Base-by-base conservation (phyloP, 1,140 invertebrate genomes). In the Atta cephalotes region DNA sequence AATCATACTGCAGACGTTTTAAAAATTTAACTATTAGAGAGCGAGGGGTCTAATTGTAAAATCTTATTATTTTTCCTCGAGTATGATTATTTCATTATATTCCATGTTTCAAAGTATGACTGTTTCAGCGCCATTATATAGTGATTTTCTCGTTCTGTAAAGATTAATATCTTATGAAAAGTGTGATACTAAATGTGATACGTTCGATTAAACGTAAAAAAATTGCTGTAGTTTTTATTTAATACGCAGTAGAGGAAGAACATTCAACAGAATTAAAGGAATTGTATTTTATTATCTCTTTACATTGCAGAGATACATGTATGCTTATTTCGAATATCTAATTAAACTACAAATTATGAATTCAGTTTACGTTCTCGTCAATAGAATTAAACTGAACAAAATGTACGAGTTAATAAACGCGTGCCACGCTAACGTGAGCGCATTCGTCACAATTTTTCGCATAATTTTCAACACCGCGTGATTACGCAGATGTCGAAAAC, bases 401-500 rank as follows among this genome's bases (percentile, higher is more conserved):
- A 16, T 45, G 10, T 14, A 16, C 53, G 35, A 82, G 18, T 62
- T 62, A 84, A 84, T 62, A 4, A 74, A 39, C 70, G n/a, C 70
- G 25, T 62, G 56, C 21, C 53, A 74, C 79, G 65, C 31, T 70
- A 56, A 70, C 65, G 65, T 58, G 79, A 28, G 9, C 56, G 25
- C 68, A 45, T 82, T 74, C n/a, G 28, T 45, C 63, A 35, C 21
- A 87, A 87, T 60, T 90, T 87, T 79, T 74, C 63, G 82, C 74
- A 88, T 88, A 84, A 86, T 89, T 89, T 85, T 72, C 79, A 62
- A 74, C n/a, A 51, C 62, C 45, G 31, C 2, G 21, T 45, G n/a
- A 53, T 65, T 45, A 58, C 65, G 88, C 91, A 90, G 91, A 88
- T 92, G 91, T 87, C 88, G 77, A 91, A 92, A 92, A 92, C 90